Evolutionary conservation across 2,888 invertebrate species (phyloP).

Genomic region (Alsophila aescularia): DNA sequence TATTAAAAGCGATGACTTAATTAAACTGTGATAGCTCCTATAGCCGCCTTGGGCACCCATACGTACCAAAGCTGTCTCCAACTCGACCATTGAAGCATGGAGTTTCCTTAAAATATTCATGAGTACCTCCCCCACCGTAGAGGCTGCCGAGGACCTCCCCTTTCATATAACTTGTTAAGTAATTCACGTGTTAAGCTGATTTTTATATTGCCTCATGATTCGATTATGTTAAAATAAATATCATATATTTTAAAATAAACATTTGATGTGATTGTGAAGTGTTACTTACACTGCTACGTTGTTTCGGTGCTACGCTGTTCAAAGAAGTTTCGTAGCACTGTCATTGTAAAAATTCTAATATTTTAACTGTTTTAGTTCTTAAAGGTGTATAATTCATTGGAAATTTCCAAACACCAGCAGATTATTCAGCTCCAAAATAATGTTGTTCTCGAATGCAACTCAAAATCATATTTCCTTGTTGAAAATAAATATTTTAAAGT

Average conservation of each 20-base stretch:
- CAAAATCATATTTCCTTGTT: not conserved
- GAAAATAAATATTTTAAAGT: conserved; percentile 27
- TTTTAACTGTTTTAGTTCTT: too few species aligned
- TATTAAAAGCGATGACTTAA: not conserved
- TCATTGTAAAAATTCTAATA: too few species aligned
- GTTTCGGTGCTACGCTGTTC: too few species aligned
- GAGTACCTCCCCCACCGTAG: conserved; percentile 46
- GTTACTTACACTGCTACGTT: too few species aligned
- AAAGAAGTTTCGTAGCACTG: too few species aligned
- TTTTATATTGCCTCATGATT: conserved; percentile 29
- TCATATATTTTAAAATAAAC: not conserved
- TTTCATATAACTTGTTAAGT: conserved; percentile 38
- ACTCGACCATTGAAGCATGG: conserved; percentile 18
- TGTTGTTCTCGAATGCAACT: too few species aligned
- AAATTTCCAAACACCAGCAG: too few species aligned
- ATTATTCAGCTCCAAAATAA: too few species aligned
- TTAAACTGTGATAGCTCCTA: not conserved
- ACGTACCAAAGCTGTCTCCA: conserved; percentile 6
- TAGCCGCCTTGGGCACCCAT: not conserved
- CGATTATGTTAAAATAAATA: conserved; percentile 7
- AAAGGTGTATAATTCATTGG: too few species aligned
- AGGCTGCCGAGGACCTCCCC: conserved; percentile 36
- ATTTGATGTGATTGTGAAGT: too few species aligned
- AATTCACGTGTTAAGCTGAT: conserved; percentile 32
- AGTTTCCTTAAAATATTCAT: conserved; percentile 64